phyloP scores from a whole-genome alignment of 2,888 invertebrate species.

The Eilema caniola region DNA sequence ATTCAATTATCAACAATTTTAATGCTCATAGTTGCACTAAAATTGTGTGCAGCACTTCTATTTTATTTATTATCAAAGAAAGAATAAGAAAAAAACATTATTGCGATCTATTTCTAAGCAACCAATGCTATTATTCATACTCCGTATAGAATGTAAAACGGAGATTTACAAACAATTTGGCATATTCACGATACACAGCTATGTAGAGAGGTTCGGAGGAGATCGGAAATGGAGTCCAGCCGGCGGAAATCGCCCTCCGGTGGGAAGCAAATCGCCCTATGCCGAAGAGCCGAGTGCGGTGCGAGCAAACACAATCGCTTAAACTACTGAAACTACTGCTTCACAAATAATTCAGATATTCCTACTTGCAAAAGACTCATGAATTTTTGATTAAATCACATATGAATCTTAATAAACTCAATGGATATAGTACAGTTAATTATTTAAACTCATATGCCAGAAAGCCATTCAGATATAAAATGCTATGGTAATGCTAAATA shows the following conservation, averaged over 20 bases:
- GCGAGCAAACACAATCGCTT: slow-evolving; percentile 30
- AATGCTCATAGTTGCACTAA: too few species aligned
- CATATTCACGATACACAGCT: slow-evolving; percentile 36
- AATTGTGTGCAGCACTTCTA: not conserved
- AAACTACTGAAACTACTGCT: not conserved
- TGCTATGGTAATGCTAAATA: not conserved
- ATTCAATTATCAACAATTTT: not conserved
- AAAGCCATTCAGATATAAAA: not conserved
- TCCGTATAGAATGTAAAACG: slow-evolving; percentile 3
- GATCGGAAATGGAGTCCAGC: slow-evolving; percentile 63
- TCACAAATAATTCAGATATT: not conserved
- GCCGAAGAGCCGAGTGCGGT: slow-evolving; percentile 30
- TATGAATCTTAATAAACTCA: too few species aligned
- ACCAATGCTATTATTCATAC: not conserved
- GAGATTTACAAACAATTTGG: slow-evolving; percentile 35
- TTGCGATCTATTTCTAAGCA: not conserved
- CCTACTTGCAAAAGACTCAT: not conserved
- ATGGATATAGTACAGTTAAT: too few species aligned
- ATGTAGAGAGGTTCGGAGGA: slow-evolving; percentile 29
- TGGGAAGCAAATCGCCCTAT: slow-evolving; percentile 44
- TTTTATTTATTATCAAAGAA: not conserved
- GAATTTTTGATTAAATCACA: not conserved
- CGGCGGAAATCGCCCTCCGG: slow-evolving; percentile 62
- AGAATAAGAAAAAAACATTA: not conserved
- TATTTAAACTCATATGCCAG: too few species aligned